Evolutionary conservation across 2,113 vertebrate species (phyloP).

Genomic region (human): DNA sequence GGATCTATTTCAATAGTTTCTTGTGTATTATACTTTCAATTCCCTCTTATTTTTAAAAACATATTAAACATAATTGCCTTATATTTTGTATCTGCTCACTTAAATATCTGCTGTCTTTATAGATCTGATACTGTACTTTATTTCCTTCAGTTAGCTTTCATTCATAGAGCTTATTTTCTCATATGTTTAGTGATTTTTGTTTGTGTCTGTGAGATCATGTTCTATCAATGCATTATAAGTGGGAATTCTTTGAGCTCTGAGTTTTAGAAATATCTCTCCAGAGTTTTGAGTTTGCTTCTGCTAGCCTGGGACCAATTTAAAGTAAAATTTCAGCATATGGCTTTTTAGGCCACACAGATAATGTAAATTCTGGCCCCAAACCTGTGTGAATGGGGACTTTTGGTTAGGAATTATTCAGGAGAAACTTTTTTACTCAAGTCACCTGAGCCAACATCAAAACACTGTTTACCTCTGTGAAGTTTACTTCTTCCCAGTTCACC

Average conservation of each 20-base stretch:
- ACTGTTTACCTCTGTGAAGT: background rate
- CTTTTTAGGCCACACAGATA: background rate
- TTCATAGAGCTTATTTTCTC: background rate
- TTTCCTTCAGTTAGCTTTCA: conserved; percentile 9
- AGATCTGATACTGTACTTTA: background rate
- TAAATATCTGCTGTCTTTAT: background rate
- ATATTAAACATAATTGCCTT: background rate
- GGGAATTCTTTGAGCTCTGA: background rate
- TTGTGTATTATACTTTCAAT: background rate
- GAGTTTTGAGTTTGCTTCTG: background rate
- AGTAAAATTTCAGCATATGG: background rate
- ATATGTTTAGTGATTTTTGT: background rate
- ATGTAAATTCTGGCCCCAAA: background rate
- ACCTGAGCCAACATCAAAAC: background rate
- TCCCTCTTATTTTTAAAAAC: background rate
- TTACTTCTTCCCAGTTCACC: background rate
- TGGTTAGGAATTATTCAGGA: background rate
- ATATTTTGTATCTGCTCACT: background rate
- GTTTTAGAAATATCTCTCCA: background rate
- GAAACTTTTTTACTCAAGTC: background rate
- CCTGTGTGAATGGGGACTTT: background rate
- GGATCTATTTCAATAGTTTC: background rate
- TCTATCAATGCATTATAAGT: background rate
- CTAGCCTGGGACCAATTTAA: background rate
- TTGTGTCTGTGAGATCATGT: background rate